Evolutionary conservation across 37 sponge, comb jelly and placozoan genomes (phyloP), one percentile per base, ranked within the genome.

Genomic region (Halisarca cf. caerulea): DNA sequence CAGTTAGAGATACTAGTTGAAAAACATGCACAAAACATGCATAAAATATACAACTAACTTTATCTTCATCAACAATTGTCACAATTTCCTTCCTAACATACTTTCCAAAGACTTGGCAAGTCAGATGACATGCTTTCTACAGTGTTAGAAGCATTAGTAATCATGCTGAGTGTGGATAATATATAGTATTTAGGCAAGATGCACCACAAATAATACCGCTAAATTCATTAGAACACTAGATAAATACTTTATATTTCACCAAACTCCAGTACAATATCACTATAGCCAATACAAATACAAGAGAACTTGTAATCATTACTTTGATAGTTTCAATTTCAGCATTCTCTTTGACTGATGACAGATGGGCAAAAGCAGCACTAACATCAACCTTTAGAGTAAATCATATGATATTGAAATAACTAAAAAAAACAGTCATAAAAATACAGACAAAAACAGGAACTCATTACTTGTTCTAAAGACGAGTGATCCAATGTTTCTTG

Each of bases 101-200:
- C 78, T 96, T 98, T 55, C 91, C 92, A 86, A 98, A 98, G 42
- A 98, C 90, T 24, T 87, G 86, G 51, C 95, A 95, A 17, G 96
- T 93, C 60, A 91, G 43, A 59, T 90, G 92, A 81, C 90, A 86
- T 0, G 94, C 96, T 87, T 91, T 91, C 91, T 93, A 41, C 18
- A 86, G 40, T 21, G 18, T 17, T 8, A 58, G 6, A 34, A 0
- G 58, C n/a, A n/a, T 11, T 33, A 25, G 75, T 39, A 24, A 15
- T 7, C 40, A 11, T 4, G 38, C 75, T 72, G 40, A 4, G n/a
- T n/a, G n/a, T n/a, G n/a, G n/a, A n/a, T n/a, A n/a, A n/a, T n/a
- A n/a, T n/a, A n/a, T n/a, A n/a, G n/a, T n/a, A n/a, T n/a, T n/a
- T 47, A 14, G 51, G 51, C 51, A 47, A 47, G 51, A 11, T 6